A percentile compares a stretch with the other conserved stretches of the same genome.
phyloP scores from a whole-genome alignment of 2,113 vertebrate species.

The Ranitomeya variabilis region DNA sequence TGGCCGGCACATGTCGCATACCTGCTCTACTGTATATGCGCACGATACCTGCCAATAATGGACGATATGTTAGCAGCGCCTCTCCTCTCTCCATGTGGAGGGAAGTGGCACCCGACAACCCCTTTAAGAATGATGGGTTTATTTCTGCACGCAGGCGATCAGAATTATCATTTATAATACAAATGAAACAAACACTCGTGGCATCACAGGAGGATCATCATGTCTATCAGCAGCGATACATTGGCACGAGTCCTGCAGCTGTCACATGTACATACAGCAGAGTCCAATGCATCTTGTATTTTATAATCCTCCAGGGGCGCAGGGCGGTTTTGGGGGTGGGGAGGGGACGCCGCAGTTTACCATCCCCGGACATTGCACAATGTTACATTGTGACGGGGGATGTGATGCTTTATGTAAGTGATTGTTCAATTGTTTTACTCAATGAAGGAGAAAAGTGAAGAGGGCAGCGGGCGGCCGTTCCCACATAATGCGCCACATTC shows the following conservation, averaged over 20 bases:
- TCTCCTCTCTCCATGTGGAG: too few relatives aligned
- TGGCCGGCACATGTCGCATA: too few relatives aligned
- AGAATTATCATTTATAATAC: too few relatives aligned
- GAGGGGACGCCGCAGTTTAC: neutral
- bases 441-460: neutral
- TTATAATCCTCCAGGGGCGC: conserved; percentile 20
- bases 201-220: too few relatives aligned
- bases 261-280: neutral
- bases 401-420: conserved; percentile 7
- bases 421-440: conserved; percentile 50
- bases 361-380: neutral
- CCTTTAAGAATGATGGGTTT: too few relatives aligned
- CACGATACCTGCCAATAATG: too few relatives aligned
- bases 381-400: neutral
- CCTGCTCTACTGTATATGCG: too few relatives aligned
- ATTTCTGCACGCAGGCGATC: too few relatives aligned
- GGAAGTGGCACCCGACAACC: too few relatives aligned
- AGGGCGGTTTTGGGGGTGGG: neutral
- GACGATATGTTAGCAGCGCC: too few relatives aligned
- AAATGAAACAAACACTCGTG: too few relatives aligned
- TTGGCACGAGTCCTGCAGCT: neutral
- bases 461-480: neutral
- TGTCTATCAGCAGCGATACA: neutral
- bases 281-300: neutral
- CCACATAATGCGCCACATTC: conserved; percentile 15